Base-by-base conservation (phyloP, 2,797 vertebrate genomes). In the Jordanella pulchra region DNA sequence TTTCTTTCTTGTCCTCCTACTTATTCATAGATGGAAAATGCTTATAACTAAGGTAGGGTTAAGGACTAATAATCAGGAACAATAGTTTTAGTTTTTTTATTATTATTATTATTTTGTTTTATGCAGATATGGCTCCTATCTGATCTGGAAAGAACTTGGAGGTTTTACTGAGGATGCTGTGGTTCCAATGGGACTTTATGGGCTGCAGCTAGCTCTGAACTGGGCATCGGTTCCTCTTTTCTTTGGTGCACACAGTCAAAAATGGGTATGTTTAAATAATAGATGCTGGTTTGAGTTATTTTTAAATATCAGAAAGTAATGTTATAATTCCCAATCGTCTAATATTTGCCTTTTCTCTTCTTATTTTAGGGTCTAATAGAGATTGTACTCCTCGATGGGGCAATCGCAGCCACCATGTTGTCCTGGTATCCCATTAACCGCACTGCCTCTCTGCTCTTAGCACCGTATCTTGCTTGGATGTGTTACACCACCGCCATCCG, bases 381-480 rank as follows among this genome's bases (percentile, higher is more conserved):
- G 69, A 69, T 94, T 3, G 56, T 94, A 28, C 3, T 93, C 69
- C 91, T 95, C 55, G 96, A 94, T 0, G 92, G 85, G 10, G 92
- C 95, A 28, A 96, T 94, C 0, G 84, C 93, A 2, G 95, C 94
- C 84, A 96, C 89, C 0, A 84, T 93, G 79, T 87, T 94, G 83
- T 95, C 94, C 58, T 98, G 97, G 96, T 95, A 94, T 80, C 86
- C 90, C 65, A 86, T 97, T 82, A 97, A 90, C 94, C 91, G 91
- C 70, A 85, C 91, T 2, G 96, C 97, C 0, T 89, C 93, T 0
- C 84, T 97, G 81, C 93, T 98, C 69, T 86, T 97, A 94, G 85
- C 91, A 45, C 96, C 97, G 1, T 97, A 96, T 92, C 83, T 98
- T 88, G 86, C 94, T 79, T 97, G 97, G 96, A 92, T 97, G 79